Conservation (phyloP, 2,888 invertebrate species). For the Arctia plantaginis region DNA sequence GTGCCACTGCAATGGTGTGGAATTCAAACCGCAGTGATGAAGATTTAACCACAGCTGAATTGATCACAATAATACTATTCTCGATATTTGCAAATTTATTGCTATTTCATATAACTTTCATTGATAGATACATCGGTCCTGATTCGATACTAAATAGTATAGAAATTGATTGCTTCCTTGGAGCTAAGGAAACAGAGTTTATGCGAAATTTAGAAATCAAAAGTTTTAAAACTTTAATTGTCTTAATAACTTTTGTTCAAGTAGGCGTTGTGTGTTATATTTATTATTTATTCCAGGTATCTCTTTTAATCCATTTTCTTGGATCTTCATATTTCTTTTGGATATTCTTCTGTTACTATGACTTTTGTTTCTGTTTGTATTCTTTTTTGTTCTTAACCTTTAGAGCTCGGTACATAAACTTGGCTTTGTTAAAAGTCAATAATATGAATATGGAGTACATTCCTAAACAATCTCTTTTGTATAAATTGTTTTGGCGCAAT, state of each 20-base stretch:
- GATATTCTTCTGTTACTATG: slow-evolving; percentile 60
- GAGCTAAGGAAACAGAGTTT: slow-evolving; percentile 66
- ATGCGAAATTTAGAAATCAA: slow-evolving; percentile 61
- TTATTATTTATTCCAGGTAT: slow-evolving; percentile 53
- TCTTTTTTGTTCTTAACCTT: slow-evolving; percentile 55
- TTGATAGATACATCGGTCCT: slow-evolving; percentile 55
- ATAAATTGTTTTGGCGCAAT: slow-evolving; percentile 64
- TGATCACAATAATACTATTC: slow-evolving; percentile 56
- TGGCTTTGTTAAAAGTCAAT: slow-evolving; percentile 66
- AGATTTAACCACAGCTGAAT: slow-evolving; percentile 60
- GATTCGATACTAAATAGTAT: slow-evolving; percentile 59
- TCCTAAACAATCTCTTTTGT: slow-evolving; percentile 62
- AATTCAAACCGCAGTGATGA: slow-evolving; percentile 44
- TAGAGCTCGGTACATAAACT: slow-evolving; percentile 69
- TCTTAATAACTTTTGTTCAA: slow-evolving; percentile 43
- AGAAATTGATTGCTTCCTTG: slow-evolving; percentile 67
- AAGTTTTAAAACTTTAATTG: slow-evolving; percentile 37
- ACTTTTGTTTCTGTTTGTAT: slow-evolving; percentile 56
- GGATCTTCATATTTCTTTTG: slow-evolving; percentile 57
- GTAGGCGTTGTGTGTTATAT: slow-evolving; percentile 48
- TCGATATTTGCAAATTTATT: slow-evolving; percentile 55
- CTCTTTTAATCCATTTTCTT: slow-evolving; percentile 51
- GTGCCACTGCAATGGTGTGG: slow-evolving; percentile 54
- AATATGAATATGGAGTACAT: slow-evolving; percentile 63
- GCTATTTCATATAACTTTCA: slow-evolving; percentile 59